These are phyloP conservation scores for Thecophora atra DNA, from an alignment of 2,888 invertebrate genomes.

Conservation along the genomic window DNA sequence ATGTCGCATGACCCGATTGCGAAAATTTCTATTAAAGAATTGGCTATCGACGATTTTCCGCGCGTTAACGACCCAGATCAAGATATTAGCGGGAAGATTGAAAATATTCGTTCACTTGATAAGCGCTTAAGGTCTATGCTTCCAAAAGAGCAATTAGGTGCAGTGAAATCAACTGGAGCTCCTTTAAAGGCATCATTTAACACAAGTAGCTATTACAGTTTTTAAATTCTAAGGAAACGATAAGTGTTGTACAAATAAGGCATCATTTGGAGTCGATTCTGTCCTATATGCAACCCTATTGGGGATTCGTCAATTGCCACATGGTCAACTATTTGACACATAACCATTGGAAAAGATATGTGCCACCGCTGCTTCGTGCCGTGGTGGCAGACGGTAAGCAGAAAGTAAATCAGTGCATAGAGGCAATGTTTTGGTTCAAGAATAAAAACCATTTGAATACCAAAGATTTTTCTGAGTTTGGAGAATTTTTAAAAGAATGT, in stretches of 20 bases:
- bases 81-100: slow-evolving; percentile 73
- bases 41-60: slow-evolving; percentile 74
- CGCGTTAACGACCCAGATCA: slow-evolving; percentile 71
- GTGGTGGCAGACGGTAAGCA: slow-evolving; percentile 65
- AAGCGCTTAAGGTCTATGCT: slow-evolving; percentile 76
- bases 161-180: background rate
- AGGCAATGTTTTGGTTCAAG: slow-evolving; percentile 67
- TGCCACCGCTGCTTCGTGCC: slow-evolving; percentile 69
- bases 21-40: slow-evolving; percentile 66
- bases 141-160: background rate
- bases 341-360: slow-evolving; percentile 71
- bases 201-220: slow-evolving; percentile 53
- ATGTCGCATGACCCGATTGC: background rate
- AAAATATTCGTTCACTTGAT: slow-evolving; percentile 74
- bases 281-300: slow-evolving; percentile 70
- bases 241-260: slow-evolving; percentile 53
- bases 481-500: slow-evolving; percentile 48
- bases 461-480: slow-evolving; percentile 45
- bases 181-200: background rate
- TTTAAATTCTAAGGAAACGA: slow-evolving; percentile 44
- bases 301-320: slow-evolving; percentile 78
- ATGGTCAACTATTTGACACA: slow-evolving; percentile 79
- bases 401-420: slow-evolving; percentile 66
- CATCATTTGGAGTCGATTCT: slow-evolving; percentile 68
- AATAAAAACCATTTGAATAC: background rate